phyloP scores from a whole-genome alignment of 2,797 vertebrate species.

The Champsocephalus esox region DNA sequence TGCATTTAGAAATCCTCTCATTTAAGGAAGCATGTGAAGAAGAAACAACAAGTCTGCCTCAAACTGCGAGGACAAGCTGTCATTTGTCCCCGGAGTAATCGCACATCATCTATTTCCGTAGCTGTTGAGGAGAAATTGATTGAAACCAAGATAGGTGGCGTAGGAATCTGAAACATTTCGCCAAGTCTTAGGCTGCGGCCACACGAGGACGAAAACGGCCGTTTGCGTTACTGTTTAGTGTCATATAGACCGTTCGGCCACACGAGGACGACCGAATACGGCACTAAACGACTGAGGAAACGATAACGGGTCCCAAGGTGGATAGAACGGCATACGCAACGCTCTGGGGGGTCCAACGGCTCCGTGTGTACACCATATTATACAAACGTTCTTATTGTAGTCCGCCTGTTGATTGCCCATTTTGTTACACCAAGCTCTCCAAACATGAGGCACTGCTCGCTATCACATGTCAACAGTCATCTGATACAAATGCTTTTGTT shows the following conservation, averaged over 20 bases:
- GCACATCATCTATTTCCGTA: not conserved
- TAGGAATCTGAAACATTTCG: not conserved
- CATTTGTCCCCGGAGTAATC: not conserved
- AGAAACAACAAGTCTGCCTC: not conserved
- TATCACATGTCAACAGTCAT: constrained; percentile 21
- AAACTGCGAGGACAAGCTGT: not conserved
- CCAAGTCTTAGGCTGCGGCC: not conserved
- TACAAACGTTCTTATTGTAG: not conserved
- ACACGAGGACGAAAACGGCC: no score
- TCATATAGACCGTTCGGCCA: no score
- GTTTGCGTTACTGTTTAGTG: no score
- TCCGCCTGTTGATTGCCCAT: constrained; percentile 4
- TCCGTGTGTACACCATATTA: not conserved
- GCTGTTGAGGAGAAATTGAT: not conserved
- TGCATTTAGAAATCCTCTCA: not conserved
- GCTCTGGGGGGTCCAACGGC: no score
- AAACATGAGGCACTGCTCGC: constrained; percentile 13
- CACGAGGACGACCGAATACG: no score
- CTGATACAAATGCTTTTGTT: constrained; percentile 23
- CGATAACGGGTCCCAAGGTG: no score
- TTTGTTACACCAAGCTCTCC: constrained; percentile 11
- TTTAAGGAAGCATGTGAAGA: not conserved
- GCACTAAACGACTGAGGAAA: no score
- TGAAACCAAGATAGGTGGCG: not conserved
- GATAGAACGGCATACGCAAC: no score